phyloP scores from a whole-genome alignment of 2,888 invertebrate species.

The Conistra vaccinii region DNA sequence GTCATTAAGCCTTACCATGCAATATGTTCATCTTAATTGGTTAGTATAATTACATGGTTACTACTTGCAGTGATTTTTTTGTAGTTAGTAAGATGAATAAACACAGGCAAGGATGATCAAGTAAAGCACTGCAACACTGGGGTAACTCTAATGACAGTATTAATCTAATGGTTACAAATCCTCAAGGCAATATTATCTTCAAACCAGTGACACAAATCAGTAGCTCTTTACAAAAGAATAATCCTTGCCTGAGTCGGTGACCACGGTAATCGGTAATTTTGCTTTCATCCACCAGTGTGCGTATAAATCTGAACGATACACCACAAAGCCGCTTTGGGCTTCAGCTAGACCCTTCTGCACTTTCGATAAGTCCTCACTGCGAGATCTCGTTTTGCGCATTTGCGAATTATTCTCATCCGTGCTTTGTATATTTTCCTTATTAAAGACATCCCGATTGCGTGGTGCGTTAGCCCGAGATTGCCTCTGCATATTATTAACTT shows the following conservation, averaged over 20 bases:
- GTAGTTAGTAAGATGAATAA: constrained; percentile 89
- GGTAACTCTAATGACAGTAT: constrained; percentile 87
- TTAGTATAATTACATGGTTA: constrained; percentile 83
- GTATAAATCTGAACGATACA: constrained; percentile 96
- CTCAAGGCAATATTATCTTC: constrained; percentile 89
- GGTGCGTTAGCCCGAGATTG: constrained; percentile 79
- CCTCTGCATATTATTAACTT: constrained; percentile 71
- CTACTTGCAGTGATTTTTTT: constrained; percentile 85
- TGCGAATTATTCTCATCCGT: constrained; percentile 69
- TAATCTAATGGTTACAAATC: constrained; percentile 89
- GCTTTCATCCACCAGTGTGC: constrained; percentile 98
- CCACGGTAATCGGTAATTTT: constrained; percentile 93
- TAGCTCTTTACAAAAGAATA: constrained; percentile 90
- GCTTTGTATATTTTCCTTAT: constrained; percentile 75
- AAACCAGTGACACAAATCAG: constrained; percentile 90
- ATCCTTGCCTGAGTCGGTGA: constrained; percentile 91
- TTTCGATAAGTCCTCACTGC: constrained; percentile 88
- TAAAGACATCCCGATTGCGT: constrained; percentile 82
- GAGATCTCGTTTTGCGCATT: constrained; percentile 83
- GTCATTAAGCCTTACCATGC: constrained; percentile 87
- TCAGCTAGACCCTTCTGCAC: constrained; percentile 84
- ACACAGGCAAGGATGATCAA: constrained; percentile 91
- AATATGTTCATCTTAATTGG: constrained; percentile 76
- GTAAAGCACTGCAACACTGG: constrained; percentile 91
- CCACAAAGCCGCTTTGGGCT: constrained; percentile 87